Evolutionary conservation across 1,140 invertebrate species (phyloP).

Genomic region (Procambarus virginalis): DNA sequence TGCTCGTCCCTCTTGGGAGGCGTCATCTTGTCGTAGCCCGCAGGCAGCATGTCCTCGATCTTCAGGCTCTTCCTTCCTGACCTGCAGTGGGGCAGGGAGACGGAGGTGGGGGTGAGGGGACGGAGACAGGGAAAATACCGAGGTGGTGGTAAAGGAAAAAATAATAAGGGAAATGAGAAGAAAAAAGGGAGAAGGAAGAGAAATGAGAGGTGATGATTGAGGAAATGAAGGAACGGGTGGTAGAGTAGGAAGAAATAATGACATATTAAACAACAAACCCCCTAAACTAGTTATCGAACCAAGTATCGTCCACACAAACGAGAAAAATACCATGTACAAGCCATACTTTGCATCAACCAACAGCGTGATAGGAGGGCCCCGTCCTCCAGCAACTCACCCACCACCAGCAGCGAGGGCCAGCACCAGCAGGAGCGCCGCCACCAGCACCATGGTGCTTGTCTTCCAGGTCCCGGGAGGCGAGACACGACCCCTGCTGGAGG

Average conservation of each 20-base stretch:
- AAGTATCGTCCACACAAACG: not conserved
- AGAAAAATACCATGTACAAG: not conserved
- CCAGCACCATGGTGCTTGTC: not conserved
- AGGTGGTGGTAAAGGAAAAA: not conserved
- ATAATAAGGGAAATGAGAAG: not conserved
- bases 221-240: not conserved
- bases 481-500: no score
- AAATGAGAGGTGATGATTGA: not conserved
- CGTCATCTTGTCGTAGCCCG: conserved; percentile 5
- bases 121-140: not conserved
- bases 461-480: no score
- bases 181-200: not conserved
- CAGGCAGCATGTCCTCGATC: not conserved
- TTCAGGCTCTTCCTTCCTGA: not conserved
- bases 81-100: not conserved
- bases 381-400: not conserved
- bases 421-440: not conserved
- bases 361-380: not conserved
- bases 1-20: conserved; percentile 16
- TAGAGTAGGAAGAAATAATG: no score
- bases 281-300: no score
- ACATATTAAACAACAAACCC: no score
- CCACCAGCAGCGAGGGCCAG: not conserved
- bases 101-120: not conserved
- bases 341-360: not conserved